Evolutionary conservation across 2,797 vertebrate genomes (phyloP).

Genomic region (Rhinophrynus dorsalis): DNA sequence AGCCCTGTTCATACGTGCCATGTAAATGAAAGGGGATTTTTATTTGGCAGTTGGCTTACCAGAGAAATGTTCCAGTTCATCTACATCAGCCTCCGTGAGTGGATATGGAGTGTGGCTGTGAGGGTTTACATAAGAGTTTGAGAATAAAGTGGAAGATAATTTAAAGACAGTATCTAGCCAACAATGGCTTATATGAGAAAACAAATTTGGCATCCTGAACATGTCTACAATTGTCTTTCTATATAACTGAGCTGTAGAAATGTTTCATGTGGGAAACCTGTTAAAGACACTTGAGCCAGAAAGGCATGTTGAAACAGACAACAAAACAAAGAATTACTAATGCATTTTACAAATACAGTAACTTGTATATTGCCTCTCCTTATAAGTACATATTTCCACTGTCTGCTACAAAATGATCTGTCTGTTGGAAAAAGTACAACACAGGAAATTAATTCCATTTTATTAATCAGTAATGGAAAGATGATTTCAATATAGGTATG

Average conservation of each 20-base stretch:
- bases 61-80: too few relatives aligned
- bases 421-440: constrained; percentile 36
- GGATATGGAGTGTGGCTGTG: too few relatives aligned
- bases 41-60: too few relatives aligned
- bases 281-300: neutral
- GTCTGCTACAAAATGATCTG: constrained; percentile 16
- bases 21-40: too few relatives aligned
- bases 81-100: too few relatives aligned
- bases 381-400: constrained; percentile 43
- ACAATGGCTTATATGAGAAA: neutral
- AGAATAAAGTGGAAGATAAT: too few relatives aligned
- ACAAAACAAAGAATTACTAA: constrained; percentile 27
- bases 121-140: too few relatives aligned
- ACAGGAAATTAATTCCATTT: constrained; percentile 2
- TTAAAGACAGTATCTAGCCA: too few relatives aligned
- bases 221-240: neutral
- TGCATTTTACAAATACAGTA: constrained; percentile 24
- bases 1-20: too few relatives aligned
- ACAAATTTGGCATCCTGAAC: neutral
- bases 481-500: neutral
- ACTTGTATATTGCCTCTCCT: constrained; percentile 34
- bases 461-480: constrained; percentile 19
- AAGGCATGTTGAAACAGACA: constrained; percentile 30
- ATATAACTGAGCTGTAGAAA: neutral
- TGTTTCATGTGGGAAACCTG: neutral